Percentiles rank a stretch among this genome's conserved stretches.
These are phyloP conservation scores for Brachyhypopomus occidentalis DNA, from an alignment of 2,113 vertebrate species.

Conservation along the genomic window DNA sequence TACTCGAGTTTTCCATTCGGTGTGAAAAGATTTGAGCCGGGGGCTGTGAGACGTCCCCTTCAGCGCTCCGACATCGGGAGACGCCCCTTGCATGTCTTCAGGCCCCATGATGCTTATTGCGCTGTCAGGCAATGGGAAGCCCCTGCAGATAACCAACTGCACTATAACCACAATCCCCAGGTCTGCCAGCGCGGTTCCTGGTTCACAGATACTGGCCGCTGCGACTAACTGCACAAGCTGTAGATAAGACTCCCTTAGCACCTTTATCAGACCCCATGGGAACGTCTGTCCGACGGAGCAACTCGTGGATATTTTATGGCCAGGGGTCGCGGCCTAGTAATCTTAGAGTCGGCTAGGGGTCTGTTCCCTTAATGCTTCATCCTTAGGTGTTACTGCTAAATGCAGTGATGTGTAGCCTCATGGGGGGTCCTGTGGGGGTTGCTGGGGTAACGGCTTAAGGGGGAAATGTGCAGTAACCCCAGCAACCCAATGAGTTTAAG, in stretches of 20 bases:
- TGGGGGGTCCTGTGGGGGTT: too few relatives aligned
- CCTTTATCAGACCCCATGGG: neutral
- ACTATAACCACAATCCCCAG: neutral
- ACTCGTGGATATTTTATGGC: neutral
- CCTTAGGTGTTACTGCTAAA: neutral
- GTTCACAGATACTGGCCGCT: slow-evolving; percentile 17
- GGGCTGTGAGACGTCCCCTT: slow-evolving; percentile 1
- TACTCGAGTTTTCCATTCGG: neutral
- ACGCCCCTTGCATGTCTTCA: neutral
- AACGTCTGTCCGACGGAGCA: neutral
- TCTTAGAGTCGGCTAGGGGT: neutral
- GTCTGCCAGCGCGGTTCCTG: slow-evolving; percentile 7
- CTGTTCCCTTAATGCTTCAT: neutral
- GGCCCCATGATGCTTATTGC: slow-evolving; percentile 20
- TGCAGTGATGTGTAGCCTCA: too few relatives aligned
- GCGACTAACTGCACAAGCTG: neutral
- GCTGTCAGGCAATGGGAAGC: neutral
- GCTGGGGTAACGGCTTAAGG: too few relatives aligned
- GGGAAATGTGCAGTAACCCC: too few relatives aligned
- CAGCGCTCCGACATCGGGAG: neutral
- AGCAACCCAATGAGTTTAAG: too few relatives aligned
- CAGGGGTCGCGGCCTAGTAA: neutral
- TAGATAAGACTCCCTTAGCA: neutral
- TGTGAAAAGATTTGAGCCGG: slow-evolving; percentile 7
- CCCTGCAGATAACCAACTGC: neutral